Percentiles rank a stretch among this genome's conserved stretches.
These are phyloP conservation scores for Limnephilus marmoratus DNA, from an alignment of 2,888 invertebrate species.

Conservation along the genomic window DNA sequence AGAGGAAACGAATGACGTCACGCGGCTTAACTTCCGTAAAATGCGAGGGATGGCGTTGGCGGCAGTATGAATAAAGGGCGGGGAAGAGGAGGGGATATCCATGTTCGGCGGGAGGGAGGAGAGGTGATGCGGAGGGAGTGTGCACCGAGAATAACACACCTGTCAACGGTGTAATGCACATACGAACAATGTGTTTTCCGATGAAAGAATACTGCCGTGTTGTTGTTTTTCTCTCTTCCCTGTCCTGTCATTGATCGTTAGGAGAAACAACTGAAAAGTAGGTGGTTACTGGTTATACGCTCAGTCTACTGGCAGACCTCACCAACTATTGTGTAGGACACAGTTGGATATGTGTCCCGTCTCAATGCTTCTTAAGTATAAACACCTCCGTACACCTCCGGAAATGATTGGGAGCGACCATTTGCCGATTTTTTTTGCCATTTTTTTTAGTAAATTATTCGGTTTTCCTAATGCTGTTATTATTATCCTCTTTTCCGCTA, in stretches of 20 bases:
- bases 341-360: neutral
- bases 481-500: too few species aligned
- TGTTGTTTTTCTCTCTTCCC: slow-evolving; percentile 5
- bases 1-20: slow-evolving; percentile 63
- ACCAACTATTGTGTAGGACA: neutral
- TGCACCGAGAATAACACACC: slow-evolving; percentile 48
- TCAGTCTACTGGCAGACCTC: neutral
- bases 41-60: slow-evolving; percentile 11
- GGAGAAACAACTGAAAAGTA: neutral
- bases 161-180: slow-evolving; percentile 49
- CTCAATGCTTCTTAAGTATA: neutral
- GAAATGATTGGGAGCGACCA: neutral
- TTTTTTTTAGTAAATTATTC: too few species aligned
- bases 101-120: neutral
- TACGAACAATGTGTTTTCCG: slow-evolving; percentile 24
- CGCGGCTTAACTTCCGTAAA: slow-evolving; percentile 47
- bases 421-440: too few species aligned
- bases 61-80: neutral
- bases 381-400: neutral
- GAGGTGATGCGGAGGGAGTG: slow-evolving; percentile 22
- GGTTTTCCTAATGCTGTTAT: too few species aligned
- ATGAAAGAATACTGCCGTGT: slow-evolving; percentile 33
- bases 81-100: slow-evolving; percentile 9
- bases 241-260: neutral
- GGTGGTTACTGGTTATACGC: neutral